These are phyloP conservation scores for Aldrovandia affinis DNA, from an alignment of 2,797 vertebrate species.

Conservation along the genomic window DNA sequence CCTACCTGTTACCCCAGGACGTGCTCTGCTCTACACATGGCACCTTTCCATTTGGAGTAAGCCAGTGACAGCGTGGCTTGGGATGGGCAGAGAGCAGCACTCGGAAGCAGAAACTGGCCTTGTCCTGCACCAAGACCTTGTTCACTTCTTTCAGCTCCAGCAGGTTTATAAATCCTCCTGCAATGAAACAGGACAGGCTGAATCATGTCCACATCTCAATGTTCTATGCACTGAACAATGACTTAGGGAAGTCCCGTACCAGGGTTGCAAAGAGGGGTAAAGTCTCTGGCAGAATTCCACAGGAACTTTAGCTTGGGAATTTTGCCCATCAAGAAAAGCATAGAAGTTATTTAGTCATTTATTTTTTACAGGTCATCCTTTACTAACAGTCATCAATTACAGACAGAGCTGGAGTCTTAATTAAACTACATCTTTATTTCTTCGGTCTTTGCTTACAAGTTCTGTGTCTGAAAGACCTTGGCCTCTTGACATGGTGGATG, in stretches of 20 bases:
- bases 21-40: slow-evolving; percentile 63
- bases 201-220: not conserved
- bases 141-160: slow-evolving; percentile 62
- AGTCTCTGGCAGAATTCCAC: no score
- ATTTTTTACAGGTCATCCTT: no score
- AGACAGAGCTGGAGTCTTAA: no score
- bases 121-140: slow-evolving; percentile 61
- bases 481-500: no score
- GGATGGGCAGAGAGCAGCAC: slow-evolving; percentile 81
- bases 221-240: not conserved
- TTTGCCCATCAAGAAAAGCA: no score
- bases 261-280: no score
- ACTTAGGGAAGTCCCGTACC: not conserved
- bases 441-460: no score
- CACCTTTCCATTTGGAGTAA: slow-evolving; percentile 67
- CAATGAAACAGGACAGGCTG: slow-evolving; percentile 34
- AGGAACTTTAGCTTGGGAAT: no score
- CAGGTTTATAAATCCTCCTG: slow-evolving; percentile 82
- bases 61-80: slow-evolving; percentile 80
- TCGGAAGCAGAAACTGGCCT: slow-evolving; percentile 74
- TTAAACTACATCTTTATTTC: no score
- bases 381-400: no score
- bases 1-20: slow-evolving; percentile 69
- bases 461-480: no score
- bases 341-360: no score